These are phyloP conservation scores for Contarinia nasturtii DNA, from an alignment of 1,140 invertebrate species.

Conservation along the genomic window DNA sequence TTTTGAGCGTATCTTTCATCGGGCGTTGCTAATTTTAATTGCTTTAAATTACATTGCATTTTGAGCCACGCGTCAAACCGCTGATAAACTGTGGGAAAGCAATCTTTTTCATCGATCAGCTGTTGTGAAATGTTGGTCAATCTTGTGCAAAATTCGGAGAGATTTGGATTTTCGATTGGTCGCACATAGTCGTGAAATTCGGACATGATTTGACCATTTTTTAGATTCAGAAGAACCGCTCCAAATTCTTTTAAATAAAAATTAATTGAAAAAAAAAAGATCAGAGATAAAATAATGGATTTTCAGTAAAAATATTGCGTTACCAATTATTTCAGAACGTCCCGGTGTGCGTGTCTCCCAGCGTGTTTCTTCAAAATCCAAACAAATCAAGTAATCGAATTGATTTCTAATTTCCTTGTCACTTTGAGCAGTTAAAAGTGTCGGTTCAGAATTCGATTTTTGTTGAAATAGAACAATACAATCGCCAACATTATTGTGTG, in stretches of 20 bases:
- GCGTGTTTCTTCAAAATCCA: constrained; percentile 22
- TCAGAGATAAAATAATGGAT: background rate
- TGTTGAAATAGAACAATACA: no score
- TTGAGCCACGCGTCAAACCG: background rate
- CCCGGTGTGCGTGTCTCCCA: constrained; percentile 9
- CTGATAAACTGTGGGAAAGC: background rate
- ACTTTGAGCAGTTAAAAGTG: no score
- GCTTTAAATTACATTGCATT: background rate
- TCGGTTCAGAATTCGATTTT: no score
- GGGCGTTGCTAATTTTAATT: background rate
- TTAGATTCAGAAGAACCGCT: constrained; percentile 34
- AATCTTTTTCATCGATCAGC: constrained; percentile 9
- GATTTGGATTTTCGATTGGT: constrained; percentile 29
- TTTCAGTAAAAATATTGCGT: background rate
- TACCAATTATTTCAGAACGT: constrained; percentile 13
- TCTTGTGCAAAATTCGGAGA: constrained; percentile 35
- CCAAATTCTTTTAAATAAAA: constrained; percentile 32
- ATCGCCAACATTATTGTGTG: no score
- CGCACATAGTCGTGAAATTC: constrained; percentile 38
- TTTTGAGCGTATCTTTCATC: background rate
- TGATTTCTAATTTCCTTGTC: no score
- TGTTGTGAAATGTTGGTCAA: constrained; percentile 31
- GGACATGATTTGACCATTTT: constrained; percentile 26
- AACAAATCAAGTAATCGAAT: constrained; percentile 10
- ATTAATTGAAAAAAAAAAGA: background rate